Base-by-base conservation (phyloP, 2,888 invertebrate species). In the Dioctria linearis region DNA sequence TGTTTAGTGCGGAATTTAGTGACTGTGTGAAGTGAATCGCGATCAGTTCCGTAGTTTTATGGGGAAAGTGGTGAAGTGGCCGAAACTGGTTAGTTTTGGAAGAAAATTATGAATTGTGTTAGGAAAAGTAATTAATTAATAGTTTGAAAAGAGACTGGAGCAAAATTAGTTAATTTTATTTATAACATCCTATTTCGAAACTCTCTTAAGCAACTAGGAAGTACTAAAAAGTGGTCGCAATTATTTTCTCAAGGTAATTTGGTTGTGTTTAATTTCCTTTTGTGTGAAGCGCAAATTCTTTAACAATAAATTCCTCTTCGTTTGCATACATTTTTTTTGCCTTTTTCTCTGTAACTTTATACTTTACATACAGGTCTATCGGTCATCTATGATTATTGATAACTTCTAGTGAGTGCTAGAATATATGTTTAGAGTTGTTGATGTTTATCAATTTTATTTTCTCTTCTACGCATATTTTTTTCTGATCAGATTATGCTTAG, bases 291-390 rank as follows among this genome's bases (percentile, higher is more conserved):
- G 69, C 67, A 67, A 13, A 43, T 69, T 69, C 69, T 69, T 69
- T 69, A 69, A 69, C 73, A 25, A 73, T 57, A 59, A 73, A 42
- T 73, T 73, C 73, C 42, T 42, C 57, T 57, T 73, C 42, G 73
- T 59, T 6, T 51, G 51, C 51, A 51, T 11, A 51, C 51, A 51
- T 9, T 51, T 9, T 51, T 51, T 6, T 51, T 51, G 2, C 8
- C 8, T 51, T 6, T 51, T 51, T 51, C 51, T 51, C 8, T 51
- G 6, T 51, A 6, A 51, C 11, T 9, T 51, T 11, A 51, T 51
- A 11, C 51, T 9, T 9, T 51, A 11, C 6, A 51, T 11, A 51
- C 2, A 11, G 51, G 2, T 6, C 51, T 51, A 51, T 51, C 11
- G 6, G 51, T 11, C 8, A 6, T 51, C 6, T 51, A 51, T 51